phyloP scores from a whole-genome alignment of 2,888 invertebrate genomes.

The Drosophila mimetica region DNA sequence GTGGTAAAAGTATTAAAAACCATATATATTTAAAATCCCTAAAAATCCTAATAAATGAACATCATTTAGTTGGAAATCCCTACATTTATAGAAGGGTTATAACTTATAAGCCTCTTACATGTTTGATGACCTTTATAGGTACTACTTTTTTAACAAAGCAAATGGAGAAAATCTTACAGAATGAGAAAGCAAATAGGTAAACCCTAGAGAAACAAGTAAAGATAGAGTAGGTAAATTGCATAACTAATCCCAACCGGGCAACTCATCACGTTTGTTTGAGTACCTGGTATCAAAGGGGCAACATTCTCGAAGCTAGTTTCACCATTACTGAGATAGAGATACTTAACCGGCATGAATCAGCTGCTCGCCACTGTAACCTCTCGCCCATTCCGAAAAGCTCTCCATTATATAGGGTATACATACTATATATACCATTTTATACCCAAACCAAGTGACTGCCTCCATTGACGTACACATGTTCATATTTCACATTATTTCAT shows the following conservation, averaged over 20 bases:
- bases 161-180: not conserved
- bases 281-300: not conserved
- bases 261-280: conserved; percentile 5
- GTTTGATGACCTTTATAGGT: not conserved
- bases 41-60: too few relatives aligned
- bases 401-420: not conserved
- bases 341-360: conserved; percentile 60
- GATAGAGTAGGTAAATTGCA: conserved; percentile 3
- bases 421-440: conserved; percentile 9
- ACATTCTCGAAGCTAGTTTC: conserved; percentile 27
- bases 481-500: conserved; percentile 57
- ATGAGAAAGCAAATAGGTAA: not conserved
- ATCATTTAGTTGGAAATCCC: too few relatives aligned
- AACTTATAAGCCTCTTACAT: not conserved
- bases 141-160: not conserved
- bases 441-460: conserved; percentile 22
- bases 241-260: conserved; percentile 10
- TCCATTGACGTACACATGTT: conserved; percentile 60
- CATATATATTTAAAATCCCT: too few relatives aligned
- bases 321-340: conserved; percentile 23
- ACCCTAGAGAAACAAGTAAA: not conserved
- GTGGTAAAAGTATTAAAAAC: too few relatives aligned
- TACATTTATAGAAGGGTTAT: too few relatives aligned
- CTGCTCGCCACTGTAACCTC: conserved; percentile 29
- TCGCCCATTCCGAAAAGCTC: conserved; percentile 2